phyloP scores from a whole-genome alignment of 2,888 invertebrate genomes.

The Rhodophaea formosa region DNA sequence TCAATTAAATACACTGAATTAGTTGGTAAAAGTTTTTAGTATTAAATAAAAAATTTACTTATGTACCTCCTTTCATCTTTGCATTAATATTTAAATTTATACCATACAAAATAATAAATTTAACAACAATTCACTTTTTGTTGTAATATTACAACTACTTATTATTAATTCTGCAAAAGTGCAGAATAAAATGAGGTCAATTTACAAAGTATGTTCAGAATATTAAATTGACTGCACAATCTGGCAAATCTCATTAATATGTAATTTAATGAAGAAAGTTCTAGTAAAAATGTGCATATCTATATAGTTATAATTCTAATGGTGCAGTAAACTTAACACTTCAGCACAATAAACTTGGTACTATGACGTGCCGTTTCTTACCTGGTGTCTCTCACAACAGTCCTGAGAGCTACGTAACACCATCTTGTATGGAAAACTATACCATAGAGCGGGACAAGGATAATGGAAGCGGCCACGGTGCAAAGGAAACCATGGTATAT shows the following conservation, averaged over 20 bases:
- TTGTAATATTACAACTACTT: not conserved
- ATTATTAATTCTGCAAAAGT: not conserved
- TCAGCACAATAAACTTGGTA: constrained; percentile 1
- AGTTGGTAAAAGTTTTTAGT: too few relatives aligned
- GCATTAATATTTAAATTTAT: too few relatives aligned
- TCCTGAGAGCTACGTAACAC: constrained; percentile 88
- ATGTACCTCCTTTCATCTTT: too few relatives aligned
- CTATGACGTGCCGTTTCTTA: constrained; percentile 55
- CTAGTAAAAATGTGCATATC: not conserved
- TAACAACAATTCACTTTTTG: too few relatives aligned
- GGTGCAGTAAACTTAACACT: not conserved
- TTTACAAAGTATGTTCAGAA: not conserved
- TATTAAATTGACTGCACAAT: not conserved
- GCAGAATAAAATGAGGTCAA: not conserved
- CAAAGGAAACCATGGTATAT: constrained; percentile 82
- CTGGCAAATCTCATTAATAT: not conserved
- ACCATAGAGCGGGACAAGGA: constrained; percentile 82
- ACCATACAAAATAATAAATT: too few relatives aligned
- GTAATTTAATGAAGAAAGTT: not conserved
- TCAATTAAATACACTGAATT: too few relatives aligned
- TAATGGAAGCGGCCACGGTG: constrained; percentile 82
- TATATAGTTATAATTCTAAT: not conserved
- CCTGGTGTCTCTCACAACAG: constrained; percentile 87
- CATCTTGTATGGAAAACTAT: constrained; percentile 87
- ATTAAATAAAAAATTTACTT: too few relatives aligned